phyloP scores from a whole-genome alignment of 2,113 vertebrate species.

The Eubucco bourcierii region DNA sequence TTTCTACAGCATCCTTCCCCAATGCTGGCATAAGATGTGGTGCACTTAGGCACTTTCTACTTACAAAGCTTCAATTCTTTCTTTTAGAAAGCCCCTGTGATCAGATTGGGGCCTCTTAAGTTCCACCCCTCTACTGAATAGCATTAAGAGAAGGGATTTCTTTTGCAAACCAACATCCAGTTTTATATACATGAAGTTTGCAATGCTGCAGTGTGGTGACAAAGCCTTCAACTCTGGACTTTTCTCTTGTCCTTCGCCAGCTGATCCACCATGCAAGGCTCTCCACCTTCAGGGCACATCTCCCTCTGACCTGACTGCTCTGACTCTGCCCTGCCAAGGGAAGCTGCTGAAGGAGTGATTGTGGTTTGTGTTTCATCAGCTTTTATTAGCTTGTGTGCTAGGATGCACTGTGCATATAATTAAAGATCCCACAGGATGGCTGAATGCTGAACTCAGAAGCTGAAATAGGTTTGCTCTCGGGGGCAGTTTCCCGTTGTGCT shows the following conservation, averaged over 20 bases:
- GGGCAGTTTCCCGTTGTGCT: not conserved
- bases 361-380: not conserved
- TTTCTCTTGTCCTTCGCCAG: not conserved
- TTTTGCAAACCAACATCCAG: not conserved
- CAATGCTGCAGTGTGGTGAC: not conserved
- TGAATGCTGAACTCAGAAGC: not conserved
- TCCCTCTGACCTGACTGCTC: not conserved
- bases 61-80: not conserved
- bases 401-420: not conserved
- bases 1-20: not conserved
- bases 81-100: not conserved
- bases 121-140: not conserved
- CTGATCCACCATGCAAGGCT: not conserved
- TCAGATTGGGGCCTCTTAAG: not conserved
- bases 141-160: not conserved
- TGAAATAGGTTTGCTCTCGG: not conserved
- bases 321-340: not conserved
- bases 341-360: not conserved
- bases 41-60: not conserved
- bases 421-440: not conserved
- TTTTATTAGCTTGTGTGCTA: not conserved
- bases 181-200: not conserved
- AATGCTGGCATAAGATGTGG: not conserved
- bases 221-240: not conserved
- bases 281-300: not conserved